Conservation (phyloP, 2,888 invertebrate genomes). For the Heliconius erato region DNA sequence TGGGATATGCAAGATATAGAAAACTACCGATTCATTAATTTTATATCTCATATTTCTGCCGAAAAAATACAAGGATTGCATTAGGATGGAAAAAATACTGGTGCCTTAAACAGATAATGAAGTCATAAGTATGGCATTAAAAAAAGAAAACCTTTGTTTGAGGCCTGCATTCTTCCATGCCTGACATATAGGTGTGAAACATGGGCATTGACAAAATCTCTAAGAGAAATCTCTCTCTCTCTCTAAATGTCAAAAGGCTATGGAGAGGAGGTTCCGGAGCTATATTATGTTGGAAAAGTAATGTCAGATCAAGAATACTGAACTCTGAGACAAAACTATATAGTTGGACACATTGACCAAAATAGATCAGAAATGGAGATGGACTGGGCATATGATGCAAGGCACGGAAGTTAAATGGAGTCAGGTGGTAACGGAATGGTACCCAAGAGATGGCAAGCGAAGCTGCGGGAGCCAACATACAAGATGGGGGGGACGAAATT, state of each 20-base stretch:
- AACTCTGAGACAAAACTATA: not conserved
- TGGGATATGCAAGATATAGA: too few relatives aligned
- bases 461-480: not conserved
- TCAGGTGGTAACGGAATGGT: not conserved
- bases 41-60: too few relatives aligned
- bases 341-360: not conserved
- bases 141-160: not conserved
- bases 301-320: too few relatives aligned
- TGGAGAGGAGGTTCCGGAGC: not conserved
- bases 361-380: not conserved
- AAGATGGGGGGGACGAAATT: not conserved
- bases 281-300: too few relatives aligned
- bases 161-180: not conserved
- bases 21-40: too few relatives aligned
- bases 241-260: not conserved
- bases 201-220: not conserved
- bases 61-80: not conserved
- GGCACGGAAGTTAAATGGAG: not conserved
- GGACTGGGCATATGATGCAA: not conserved
- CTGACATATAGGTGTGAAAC: not conserved
- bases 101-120: not conserved
- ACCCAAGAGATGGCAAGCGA: not conserved
- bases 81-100: not conserved
- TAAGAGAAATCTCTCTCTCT: too few relatives aligned
- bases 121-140: not conserved